These are phyloP conservation scores for Eulithis testata DNA, from an alignment of 2,888 invertebrate genomes.

Conservation along the genomic window DNA sequence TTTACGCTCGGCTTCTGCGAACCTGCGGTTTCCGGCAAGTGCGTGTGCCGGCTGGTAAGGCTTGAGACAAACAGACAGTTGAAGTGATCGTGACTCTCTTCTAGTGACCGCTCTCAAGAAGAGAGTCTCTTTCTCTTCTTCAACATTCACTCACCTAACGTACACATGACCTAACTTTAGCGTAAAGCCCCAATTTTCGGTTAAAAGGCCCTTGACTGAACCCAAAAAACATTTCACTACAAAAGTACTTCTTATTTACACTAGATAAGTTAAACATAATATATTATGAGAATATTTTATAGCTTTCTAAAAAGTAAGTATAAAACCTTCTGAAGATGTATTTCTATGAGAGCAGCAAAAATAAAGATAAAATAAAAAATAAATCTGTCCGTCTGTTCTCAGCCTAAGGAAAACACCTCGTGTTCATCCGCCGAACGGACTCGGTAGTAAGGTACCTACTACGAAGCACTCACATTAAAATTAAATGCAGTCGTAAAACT, in stretches of 20 bases:
- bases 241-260: too few species aligned
- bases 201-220: too few species aligned
- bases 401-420: slow-evolving; percentile 30
- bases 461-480: slow-evolving; percentile 46
- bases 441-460: background rate
- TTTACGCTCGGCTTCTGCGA: slow-evolving; percentile 69
- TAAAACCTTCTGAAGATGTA: too few species aligned
- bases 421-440: slow-evolving; percentile 45
- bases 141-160: too few species aligned
- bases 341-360: background rate
- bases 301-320: too few species aligned
- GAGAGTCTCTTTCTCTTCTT: too few species aligned
- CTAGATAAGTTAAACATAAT: too few species aligned
- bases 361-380: background rate
- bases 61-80: slow-evolving; percentile 7
- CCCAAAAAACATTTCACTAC: too few species aligned
- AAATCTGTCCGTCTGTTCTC: slow-evolving; percentile 3
- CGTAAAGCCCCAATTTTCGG: too few species aligned
- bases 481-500: slow-evolving; percentile 41
- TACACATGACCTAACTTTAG: too few species aligned
- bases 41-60: slow-evolving; percentile 37
- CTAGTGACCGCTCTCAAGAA: too few species aligned
- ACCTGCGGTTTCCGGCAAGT: slow-evolving; percentile 67
- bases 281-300: too few species aligned
- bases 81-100: background rate